Percentiles rank a stretch among this genome's conserved stretches.
Evolutionary conservation across 2,113 vertebrate species (phyloP).

Genomic region (Orthonyx spaldingii): DNA sequence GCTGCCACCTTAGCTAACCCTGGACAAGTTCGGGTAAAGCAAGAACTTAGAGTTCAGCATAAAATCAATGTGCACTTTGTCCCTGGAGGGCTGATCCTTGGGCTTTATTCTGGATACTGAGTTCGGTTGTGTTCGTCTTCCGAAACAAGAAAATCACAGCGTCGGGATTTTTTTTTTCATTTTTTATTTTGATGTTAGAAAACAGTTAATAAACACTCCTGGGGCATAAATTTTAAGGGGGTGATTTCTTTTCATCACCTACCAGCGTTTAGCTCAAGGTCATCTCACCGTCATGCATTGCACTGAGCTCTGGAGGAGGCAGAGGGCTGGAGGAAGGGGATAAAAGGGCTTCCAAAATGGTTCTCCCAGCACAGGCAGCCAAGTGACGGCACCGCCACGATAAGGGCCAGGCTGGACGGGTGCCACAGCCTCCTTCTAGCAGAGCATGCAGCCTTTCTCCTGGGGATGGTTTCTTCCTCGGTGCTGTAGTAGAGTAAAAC

Average conservation of each 20-base stretch:
- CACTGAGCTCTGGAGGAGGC: constrained; percentile 59
- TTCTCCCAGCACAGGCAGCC: constrained; percentile 55
- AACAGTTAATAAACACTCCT: constrained; percentile 38
- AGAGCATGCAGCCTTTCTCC: constrained; percentile 24
- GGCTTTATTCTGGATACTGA: neutral
- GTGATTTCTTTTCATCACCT: constrained; percentile 52
- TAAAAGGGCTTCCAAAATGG: constrained; percentile 74
- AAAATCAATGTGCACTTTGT: neutral
- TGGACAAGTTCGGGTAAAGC: constrained; percentile 16
- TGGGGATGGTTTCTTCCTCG: constrained; percentile 28
- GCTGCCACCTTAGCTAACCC: neutral
- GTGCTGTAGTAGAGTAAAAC: constrained; percentile 30
- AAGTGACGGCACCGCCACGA: constrained; percentile 40
- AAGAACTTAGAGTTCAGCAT: neutral
- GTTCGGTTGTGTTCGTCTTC: neutral
- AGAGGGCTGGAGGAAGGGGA: constrained; percentile 66
- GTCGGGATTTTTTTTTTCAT: neutral
- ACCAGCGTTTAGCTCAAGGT: constrained; percentile 69
- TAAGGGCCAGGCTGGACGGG: constrained; percentile 53
- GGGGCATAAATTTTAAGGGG: neutral
- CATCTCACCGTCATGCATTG: constrained; percentile 56
- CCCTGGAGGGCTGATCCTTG: neutral
- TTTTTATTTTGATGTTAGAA: neutral
- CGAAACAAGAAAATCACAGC: neutral
- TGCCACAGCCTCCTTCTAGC: constrained; percentile 54